Percentiles rank a stretch among this genome's conserved stretches.
phyloP scores from a whole-genome alignment of 2,113 vertebrate genomes.

The Eulemur macaco region DNA sequence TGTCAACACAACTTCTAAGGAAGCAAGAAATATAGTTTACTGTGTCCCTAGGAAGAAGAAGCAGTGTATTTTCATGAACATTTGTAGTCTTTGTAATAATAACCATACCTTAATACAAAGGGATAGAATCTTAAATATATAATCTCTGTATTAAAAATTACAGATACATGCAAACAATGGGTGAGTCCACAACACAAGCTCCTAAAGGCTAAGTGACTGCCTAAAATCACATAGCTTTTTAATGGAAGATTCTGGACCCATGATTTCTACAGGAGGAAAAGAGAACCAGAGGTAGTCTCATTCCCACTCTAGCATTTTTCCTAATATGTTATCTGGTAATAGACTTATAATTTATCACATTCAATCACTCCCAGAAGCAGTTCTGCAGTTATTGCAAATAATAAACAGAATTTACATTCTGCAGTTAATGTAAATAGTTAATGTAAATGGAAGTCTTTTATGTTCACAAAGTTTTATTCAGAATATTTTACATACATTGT shows the following conservation, averaged over 20 bases:
- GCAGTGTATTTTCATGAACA: not conserved
- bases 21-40: not conserved
- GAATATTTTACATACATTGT: not conserved
- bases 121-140: not conserved
- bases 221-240: not conserved
- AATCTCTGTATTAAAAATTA: not conserved
- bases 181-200: not conserved
- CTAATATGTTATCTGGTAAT: not conserved
- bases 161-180: not conserved
- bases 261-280: too few species aligned
- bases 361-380: not conserved
- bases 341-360: not conserved
- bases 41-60: not conserved
- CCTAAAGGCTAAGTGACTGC: not conserved
- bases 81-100: not conserved
- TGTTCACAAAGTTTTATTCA: slow-evolving; percentile 10
- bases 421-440: not conserved
- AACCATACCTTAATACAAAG: not conserved
- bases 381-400: not conserved
- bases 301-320: not conserved
- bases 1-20: not conserved
- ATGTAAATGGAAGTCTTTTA: not conserved
- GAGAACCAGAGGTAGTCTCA: not conserved
- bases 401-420: not conserved
- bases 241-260: not conserved